Evolutionary conservation across 2,113 vertebrate genomes (phyloP), one percentile per base, ranked within the genome.

Genomic region (Chloropsis cyanopogon): DNA sequence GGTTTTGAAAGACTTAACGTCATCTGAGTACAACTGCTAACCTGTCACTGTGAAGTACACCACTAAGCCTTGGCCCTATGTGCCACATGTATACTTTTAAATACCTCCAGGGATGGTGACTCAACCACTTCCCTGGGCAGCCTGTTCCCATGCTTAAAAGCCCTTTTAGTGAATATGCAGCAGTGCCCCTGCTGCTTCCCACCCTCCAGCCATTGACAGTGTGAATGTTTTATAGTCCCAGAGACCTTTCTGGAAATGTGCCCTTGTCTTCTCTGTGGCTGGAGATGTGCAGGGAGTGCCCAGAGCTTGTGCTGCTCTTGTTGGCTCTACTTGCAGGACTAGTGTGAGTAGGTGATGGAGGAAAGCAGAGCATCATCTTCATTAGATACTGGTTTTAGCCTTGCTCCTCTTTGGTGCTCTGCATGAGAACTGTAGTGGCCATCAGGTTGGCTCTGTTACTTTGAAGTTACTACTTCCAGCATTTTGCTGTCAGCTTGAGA

Each of bases 191-290:
- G 33, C 41, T 1, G 2, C 28, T 86, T 25, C 14, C 24, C 39
- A 21, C 4, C 4, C 26, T 65, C 28, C 17, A 64, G 47, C 22
- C 1, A 0, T 0, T 52, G 64, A 9, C 28, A 33, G 6, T 13
- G 9, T 42, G 22, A 28, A 20, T 63, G 11, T 71, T 93, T 71
- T 54, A 8, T 11, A 25, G 33, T 70, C 26, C 56, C 44, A 42
- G 56, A 37, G 28, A 59, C 42, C 35, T 18, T 6, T 49, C 66
- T 81, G n/a, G 71, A 86, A 70, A 41, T 9, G 13, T 49, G 41
- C 15, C 33, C 9, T 49, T 85, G 50, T 70, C 47, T 68, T 90
- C 42, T 85, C 53, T 47, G 0, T 35, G 59, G 35, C 59, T 82
- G 64, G 35, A 59, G 57, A 39, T n/a, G 26, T 44, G n/a, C 53